phyloP scores from a whole-genome alignment of 2,113 vertebrate species.

The Scortum barcoo region DNA sequence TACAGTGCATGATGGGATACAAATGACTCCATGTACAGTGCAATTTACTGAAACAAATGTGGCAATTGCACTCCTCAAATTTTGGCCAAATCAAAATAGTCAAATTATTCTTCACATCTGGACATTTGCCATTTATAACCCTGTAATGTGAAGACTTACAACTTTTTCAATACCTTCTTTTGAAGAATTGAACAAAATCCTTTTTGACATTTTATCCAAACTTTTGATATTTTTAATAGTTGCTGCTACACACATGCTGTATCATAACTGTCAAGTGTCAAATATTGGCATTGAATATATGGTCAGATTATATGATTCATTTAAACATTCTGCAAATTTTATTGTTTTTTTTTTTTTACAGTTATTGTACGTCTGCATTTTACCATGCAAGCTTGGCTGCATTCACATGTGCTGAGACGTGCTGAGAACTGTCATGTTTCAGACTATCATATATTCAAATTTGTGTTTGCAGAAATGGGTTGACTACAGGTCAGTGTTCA shows the following conservation, averaged over 20 bases:
- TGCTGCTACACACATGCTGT: no score
- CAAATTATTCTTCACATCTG: neutral
- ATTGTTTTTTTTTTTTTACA: no score
- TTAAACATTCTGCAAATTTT: neutral
- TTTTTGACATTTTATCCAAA: neutral
- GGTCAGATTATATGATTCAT: no score
- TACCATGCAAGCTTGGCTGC: no score
- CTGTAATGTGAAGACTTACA: neutral
- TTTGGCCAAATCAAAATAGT: neutral
- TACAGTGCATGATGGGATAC: slow-evolving; percentile 27
- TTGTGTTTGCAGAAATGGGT: no score
- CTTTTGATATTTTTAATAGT: neutral
- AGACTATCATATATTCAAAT: no score
- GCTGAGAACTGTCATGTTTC: no score
- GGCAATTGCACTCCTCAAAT: neutral
- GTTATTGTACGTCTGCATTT: neutral
- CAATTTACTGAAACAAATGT: neutral
- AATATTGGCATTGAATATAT: neutral
- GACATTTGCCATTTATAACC: neutral
- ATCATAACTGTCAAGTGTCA: neutral
- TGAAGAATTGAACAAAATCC: neutral
- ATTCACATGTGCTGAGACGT: no score
- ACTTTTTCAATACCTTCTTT: neutral
- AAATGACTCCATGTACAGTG: neutral
- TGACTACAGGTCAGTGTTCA: no score